Conservation (phyloP, 2,888 invertebrate genomes). For the Lamproptera curius region DNA sequence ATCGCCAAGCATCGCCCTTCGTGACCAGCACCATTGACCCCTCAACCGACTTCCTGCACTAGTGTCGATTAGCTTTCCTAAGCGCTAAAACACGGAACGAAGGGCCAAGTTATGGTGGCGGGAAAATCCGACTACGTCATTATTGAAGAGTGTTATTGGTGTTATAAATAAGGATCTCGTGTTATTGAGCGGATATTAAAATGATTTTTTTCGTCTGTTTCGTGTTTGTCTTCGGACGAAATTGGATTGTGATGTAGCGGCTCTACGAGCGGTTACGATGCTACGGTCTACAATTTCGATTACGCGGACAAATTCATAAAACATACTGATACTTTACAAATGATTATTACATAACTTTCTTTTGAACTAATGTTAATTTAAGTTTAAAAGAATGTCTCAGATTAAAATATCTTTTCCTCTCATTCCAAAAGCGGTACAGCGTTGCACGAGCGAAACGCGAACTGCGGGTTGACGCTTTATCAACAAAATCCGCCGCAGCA, state of each 20-base stretch:
- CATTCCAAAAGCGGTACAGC: background rate
- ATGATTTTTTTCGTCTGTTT: slow-evolving; percentile 55
- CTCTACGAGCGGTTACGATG: slow-evolving; percentile 33
- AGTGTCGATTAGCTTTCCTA: too few species aligned
- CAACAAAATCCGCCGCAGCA: background rate
- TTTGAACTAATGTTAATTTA: background rate
- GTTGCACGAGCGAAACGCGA: background rate
- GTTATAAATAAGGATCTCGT: slow-evolving; percentile 67
- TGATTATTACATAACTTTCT: too few species aligned
- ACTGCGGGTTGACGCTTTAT: background rate
- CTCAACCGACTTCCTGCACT: background rate
- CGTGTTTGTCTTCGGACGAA: slow-evolving; percentile 32
- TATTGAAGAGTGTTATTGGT: slow-evolving; percentile 70
- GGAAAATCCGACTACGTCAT: slow-evolving; percentile 54
- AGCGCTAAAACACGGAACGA: too few species aligned
- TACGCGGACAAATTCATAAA: too few species aligned
- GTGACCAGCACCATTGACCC: slow-evolving; percentile 37
- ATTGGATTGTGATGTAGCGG: slow-evolving; percentile 36
- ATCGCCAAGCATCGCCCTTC: slow-evolving; percentile 45
- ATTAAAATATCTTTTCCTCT: background rate
- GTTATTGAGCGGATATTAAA: slow-evolving; percentile 70
- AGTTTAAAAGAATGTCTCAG: background rate
- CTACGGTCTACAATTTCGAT: slow-evolving; percentile 9
- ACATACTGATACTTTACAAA: too few species aligned
- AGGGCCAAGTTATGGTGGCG: slow-evolving; percentile 36